Evolutionary conservation across 1,140 invertebrate genomes (phyloP), one percentile per base, ranked within the genome.

Genomic region (Nylanderia fulva): DNA sequence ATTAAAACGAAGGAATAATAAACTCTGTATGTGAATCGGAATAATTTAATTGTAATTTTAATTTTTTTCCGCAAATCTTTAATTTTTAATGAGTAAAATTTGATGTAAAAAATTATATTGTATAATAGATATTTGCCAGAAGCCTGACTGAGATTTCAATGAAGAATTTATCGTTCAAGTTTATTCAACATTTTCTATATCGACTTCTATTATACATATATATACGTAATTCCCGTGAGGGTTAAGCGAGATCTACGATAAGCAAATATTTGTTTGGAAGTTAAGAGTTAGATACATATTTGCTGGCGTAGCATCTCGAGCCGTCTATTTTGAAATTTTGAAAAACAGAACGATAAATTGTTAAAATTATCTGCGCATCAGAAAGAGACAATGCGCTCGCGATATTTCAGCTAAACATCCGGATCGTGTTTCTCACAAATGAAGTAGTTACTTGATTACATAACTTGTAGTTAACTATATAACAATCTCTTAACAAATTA

Each of bases 301-400:
- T 11, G 18, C n/a, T 33, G 13, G 42, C 11, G 8, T 15, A 29
- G 52, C 33, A 79, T 79, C n/a, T n/a, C 60, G 29, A 24, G n/a
- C 29, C 13, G 5, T 68, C 61, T 79, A 79, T 79, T 68, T 79
- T 21, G 11, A 29, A 54, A 36, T 39, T 79, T 52, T 42, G 42
- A 54, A 79, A 79, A 79, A 79, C 75, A 79, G 36, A 15, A 33
- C 13, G n/a, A 79, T 68, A 68, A 68, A 68, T 68, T 11, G 18
- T 27, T 54, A 33, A 27, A 76, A 6, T n/a, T n/a, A n/a, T 3
- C 21, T 21, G 29, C 54, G 56, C 18, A 27, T 68, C 21, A 66
- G 29, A 5, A n/a, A n/a, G 13, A 33, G 15, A 52, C 61, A 66
- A 52, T 24, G 9, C 13, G 42, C 21, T n/a, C 3, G 21, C 21